Evolutionary conservation across 37 sponge, comb jelly and placozoan species (phyloP).

Genomic region (Hormiphora californensis): DNA sequence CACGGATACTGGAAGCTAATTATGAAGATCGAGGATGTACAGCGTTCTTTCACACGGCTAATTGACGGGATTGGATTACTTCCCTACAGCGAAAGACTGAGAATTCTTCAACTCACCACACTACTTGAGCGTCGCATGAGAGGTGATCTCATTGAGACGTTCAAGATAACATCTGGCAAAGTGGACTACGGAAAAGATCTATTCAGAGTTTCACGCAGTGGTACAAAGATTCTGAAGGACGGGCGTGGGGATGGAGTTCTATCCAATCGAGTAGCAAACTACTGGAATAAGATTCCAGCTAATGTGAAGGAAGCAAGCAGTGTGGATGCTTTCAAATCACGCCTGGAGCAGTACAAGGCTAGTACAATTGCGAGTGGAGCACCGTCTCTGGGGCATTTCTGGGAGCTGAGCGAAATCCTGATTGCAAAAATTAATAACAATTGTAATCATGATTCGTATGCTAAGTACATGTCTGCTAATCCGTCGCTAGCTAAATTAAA

Average conservation of each 20-base stretch:
- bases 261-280: constrained; percentile 2
- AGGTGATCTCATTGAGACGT: constrained; percentile 6
- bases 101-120: not conserved
- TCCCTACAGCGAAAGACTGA: not conserved
- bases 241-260: not conserved
- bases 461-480: no score
- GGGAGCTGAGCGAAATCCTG: no score
- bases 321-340: no score
- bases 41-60: not conserved
- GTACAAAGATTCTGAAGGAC: not conserved
- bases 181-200: not conserved
- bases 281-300: constrained; percentile 19
- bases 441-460: no score
- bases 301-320: no score
- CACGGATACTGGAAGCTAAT: constrained; percentile 48
- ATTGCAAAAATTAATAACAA: no score
- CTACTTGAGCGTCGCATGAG: not conserved
- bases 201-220: not conserved
- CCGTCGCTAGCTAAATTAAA: no score
- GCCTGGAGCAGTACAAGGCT: no score
- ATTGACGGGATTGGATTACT: not conserved
- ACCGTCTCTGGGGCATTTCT: no score
- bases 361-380: no score
- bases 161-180: not conserved
- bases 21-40: constrained; percentile 52